Evolutionary conservation across 92 coral and sea anemone species (phyloP).

Genomic region (Umimayanthus chanpuru): DNA sequence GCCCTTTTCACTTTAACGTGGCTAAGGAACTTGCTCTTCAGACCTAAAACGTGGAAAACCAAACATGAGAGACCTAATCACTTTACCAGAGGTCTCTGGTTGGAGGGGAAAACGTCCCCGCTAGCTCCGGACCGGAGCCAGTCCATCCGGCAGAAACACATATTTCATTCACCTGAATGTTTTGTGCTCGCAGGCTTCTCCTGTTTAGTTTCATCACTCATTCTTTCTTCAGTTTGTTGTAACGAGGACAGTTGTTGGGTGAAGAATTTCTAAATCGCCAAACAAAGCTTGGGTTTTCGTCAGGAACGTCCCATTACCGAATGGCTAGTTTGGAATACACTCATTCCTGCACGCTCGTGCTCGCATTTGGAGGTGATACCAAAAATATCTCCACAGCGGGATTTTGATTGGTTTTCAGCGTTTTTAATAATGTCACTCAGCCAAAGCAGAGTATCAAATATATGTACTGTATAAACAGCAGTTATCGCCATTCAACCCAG

Average conservation of each 20-base stretch:
- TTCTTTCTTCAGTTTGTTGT: neutral
- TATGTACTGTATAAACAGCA: neutral
- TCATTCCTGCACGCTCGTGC: constrained; percentile 10
- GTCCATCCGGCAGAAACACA: neutral
- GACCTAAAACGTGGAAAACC: constrained; percentile 59
- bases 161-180: constrained; percentile 29
- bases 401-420: constrained; percentile 34
- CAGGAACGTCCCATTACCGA: constrained; percentile 17
- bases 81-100: neutral
- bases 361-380: neutral
- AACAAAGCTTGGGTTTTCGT: neutral
- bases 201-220: constrained; percentile 37
- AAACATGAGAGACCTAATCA: neutral
- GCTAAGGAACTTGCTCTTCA: constrained; percentile 76
- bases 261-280: constrained; percentile 16
- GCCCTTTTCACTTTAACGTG: constrained; percentile 76
- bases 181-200: constrained; percentile 34
- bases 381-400: constrained; percentile 40
- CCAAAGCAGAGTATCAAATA: constrained; percentile 9
- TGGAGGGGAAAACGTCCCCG: neutral
- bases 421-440: constrained; percentile 27
- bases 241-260: neutral
- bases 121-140: neutral
- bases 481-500: neutral
- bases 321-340: neutral